These are phyloP conservation scores for Panonychus citri DNA, from an alignment of 1,140 invertebrate genomes.

Conservation along the genomic window DNA sequence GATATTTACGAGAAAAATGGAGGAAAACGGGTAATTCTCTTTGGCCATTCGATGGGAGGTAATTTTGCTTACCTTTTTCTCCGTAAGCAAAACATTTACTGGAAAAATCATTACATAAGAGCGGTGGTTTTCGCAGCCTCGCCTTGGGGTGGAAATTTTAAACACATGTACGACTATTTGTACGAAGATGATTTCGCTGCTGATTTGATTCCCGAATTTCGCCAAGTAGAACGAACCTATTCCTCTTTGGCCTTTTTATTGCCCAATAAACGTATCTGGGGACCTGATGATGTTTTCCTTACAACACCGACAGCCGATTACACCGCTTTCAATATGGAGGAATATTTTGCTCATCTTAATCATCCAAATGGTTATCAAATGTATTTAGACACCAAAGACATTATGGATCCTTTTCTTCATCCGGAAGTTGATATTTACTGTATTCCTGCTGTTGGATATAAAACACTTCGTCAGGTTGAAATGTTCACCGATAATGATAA, in stretches of 20 bases:
- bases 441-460: neutral
- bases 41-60: slow-evolving; percentile 87
- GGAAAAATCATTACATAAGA: slow-evolving; percentile 78
- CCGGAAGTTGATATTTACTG: slow-evolving; percentile 1
- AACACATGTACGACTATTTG: slow-evolving; percentile 58
- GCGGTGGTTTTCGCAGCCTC: slow-evolving; percentile 59
- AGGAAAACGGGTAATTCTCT: slow-evolving; percentile 46
- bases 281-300: neutral
- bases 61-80: slow-evolving; percentile 65
- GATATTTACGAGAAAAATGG: slow-evolving; percentile 56
- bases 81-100: slow-evolving; percentile 43
- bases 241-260: slow-evolving; percentile 2
- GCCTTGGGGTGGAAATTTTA: slow-evolving; percentile 79
- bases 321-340: neutral
- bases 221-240: neutral
- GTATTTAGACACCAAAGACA: slow-evolving; percentile 3
- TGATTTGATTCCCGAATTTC: neutral
- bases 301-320: neutral
- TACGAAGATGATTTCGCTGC: neutral
- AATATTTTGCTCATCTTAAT: neutral
- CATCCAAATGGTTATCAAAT: neutral
- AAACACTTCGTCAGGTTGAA: neutral
- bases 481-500: neutral
- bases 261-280: slow-evolving; percentile 3
- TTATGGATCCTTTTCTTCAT: neutral